These are phyloP conservation scores for Crenichthys baileyi DNA, from an alignment of 2,797 vertebrate species.

Conservation along the genomic window DNA sequence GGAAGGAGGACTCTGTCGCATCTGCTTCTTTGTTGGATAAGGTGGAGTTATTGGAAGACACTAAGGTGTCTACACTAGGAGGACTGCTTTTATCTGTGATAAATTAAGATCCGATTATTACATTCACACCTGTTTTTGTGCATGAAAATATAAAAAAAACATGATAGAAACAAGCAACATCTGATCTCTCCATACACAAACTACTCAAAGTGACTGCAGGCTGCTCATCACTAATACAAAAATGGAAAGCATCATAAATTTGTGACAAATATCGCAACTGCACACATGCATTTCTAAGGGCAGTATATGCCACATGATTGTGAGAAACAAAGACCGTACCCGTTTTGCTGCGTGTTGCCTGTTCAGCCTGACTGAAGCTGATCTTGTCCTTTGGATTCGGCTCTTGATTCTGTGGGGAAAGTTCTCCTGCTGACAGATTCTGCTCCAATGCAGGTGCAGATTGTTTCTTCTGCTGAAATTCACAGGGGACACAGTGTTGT, in stretches of 20 bases:
- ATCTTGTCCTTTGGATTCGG: slow-evolving; percentile 59
- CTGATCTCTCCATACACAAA: slow-evolving; percentile 20
- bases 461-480: slow-evolving; percentile 77
- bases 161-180: slow-evolving; percentile 20
- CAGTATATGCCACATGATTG: slow-evolving; percentile 18
- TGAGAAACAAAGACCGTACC: slow-evolving; percentile 59
- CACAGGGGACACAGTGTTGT: slow-evolving; percentile 43
- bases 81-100: slow-evolving; percentile 64
- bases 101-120: slow-evolving; percentile 47
- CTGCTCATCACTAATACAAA: slow-evolving; percentile 4
- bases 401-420: slow-evolving; percentile 56
- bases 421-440: slow-evolving; percentile 53
- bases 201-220: neutral
- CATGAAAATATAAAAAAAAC: slow-evolving; percentile 22
- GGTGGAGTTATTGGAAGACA: slow-evolving; percentile 44
- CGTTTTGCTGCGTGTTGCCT: slow-evolving; percentile 53
- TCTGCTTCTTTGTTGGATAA: slow-evolving; percentile 63
- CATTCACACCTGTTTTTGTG: slow-evolving; percentile 22
- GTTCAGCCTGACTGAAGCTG: slow-evolving; percentile 54
- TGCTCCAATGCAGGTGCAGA: slow-evolving; percentile 66
- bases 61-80: slow-evolving; percentile 46
- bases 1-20: slow-evolving; percentile 59
- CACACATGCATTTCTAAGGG: neutral
- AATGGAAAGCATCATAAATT: slow-evolving; percentile 20
- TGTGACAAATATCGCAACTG: slow-evolving; percentile 13